phyloP scores from a whole-genome alignment of 2,113 vertebrate species.

The Clarias macrocephalus region DNA sequence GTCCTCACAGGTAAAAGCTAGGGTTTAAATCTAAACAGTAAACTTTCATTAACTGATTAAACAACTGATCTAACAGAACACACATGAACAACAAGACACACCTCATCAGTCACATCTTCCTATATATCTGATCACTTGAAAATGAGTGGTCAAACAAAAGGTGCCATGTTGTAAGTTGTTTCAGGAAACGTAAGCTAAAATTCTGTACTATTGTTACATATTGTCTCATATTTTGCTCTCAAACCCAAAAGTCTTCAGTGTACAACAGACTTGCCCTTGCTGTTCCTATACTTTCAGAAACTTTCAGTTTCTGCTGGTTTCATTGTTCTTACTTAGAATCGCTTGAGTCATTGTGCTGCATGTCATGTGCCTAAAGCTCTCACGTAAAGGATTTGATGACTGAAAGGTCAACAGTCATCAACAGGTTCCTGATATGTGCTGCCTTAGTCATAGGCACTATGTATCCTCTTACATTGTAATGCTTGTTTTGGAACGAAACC shows the following conservation, averaged over 20 bases:
- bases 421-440: not conserved
- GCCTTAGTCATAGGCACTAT: not conserved
- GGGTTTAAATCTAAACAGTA: not conserved
- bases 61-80: not conserved
- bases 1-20: not conserved
- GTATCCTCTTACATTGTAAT: not conserved
- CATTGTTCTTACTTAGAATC: not conserved
- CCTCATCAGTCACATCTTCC: not conserved
- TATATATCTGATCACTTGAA: not conserved
- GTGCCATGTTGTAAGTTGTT: not conserved
- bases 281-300: not conserved
- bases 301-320: not conserved
- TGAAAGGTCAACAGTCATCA: not conserved
- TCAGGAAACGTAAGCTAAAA: not conserved
- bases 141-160: not conserved
- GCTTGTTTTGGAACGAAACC: not conserved
- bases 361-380: not conserved
- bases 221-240: not conserved
- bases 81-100: not conserved
- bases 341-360: not conserved
- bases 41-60: not conserved
- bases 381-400: constrained; percentile 3
- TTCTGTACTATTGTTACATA: not conserved
- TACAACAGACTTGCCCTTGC: not conserved
- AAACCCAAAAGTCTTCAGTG: not conserved